These are phyloP conservation scores for Thalassoma bifasciatum DNA, from an alignment of 2,113 vertebrate genomes.

Conservation along the genomic window DNA sequence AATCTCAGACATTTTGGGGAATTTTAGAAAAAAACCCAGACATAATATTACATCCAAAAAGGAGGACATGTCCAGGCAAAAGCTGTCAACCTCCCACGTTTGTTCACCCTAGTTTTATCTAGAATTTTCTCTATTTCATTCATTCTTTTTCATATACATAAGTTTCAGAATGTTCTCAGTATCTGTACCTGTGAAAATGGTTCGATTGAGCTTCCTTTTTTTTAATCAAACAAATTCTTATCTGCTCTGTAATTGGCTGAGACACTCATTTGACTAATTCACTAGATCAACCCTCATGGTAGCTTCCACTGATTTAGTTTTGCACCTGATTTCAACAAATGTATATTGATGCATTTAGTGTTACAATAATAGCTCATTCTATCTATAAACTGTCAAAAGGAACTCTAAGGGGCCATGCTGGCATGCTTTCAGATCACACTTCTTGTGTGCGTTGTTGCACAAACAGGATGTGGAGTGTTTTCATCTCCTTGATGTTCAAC, in stretches of 20 bases:
- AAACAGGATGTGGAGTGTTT: constrained; percentile 76
- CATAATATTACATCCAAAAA: too few species aligned
- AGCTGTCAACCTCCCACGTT: too few species aligned
- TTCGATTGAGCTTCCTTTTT: not conserved
- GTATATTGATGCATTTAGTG: constrained; percentile 33
- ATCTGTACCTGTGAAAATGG: not conserved
- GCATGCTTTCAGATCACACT: constrained; percentile 45
- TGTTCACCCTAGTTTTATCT: too few species aligned
- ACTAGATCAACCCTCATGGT: not conserved
- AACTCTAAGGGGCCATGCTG: constrained; percentile 58
- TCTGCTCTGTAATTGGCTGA: not conserved
- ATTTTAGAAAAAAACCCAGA: too few species aligned
- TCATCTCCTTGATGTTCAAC: constrained; percentile 81
- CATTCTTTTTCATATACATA: too few species aligned
- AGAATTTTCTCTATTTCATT: not conserved
- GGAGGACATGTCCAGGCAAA: too few species aligned
- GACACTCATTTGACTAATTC: not conserved
- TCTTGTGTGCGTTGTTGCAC: constrained; percentile 64
- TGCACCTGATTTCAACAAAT: constrained; percentile 17
- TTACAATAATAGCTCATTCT: constrained; percentile 50
- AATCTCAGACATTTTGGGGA: too few species aligned
- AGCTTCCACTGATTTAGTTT: constrained; percentile 5
- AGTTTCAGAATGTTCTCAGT: too few species aligned
- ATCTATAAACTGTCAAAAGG: constrained; percentile 59
- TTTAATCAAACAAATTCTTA: not conserved